Conservation (phyloP, 2,797 vertebrate species). For the Eidolon dupreanum region DNA sequence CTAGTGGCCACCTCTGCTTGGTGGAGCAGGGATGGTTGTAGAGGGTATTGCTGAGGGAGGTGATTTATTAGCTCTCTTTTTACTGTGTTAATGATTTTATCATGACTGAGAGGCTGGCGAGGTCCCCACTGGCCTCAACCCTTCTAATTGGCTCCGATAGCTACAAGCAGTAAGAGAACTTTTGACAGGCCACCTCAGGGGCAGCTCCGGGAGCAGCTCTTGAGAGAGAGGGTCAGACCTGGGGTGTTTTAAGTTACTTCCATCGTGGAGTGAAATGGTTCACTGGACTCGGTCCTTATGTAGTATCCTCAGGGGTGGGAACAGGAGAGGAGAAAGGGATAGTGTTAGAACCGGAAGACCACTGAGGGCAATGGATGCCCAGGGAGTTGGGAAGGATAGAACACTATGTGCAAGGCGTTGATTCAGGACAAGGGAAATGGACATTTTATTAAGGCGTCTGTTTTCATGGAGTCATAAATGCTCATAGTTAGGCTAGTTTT, state of each 20-base stretch:
- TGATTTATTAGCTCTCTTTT: constrained; percentile 82
- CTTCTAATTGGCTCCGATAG: not conserved
- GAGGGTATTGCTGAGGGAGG: constrained; percentile 68
- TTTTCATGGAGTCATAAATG: not conserved
- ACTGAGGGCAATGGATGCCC: not conserved
- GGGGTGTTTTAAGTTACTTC: not conserved
- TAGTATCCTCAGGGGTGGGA: not conserved
- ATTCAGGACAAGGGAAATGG: not conserved
- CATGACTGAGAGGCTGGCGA: not conserved
- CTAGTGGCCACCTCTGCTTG: constrained; percentile 54
- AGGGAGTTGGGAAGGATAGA: too few species aligned
- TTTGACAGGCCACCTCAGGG: not conserved
- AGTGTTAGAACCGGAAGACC: not conserved
- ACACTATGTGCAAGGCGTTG: not conserved
- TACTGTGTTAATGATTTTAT: constrained; percentile 82
- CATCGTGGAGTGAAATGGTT: not conserved
- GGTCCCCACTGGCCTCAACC: not conserved
- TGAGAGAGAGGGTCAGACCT: fast-evolving
- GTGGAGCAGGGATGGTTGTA: constrained; percentile 72
- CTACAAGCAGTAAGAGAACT: not conserved
- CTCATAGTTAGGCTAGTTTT: not conserved
- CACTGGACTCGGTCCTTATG: not conserved
- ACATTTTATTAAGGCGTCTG: not conserved
- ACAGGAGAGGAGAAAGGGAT: not conserved
- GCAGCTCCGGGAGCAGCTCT: not conserved